phyloP scores from a whole-genome alignment of 2,113 vertebrate species.

The Ageneiosus marmoratus region DNA sequence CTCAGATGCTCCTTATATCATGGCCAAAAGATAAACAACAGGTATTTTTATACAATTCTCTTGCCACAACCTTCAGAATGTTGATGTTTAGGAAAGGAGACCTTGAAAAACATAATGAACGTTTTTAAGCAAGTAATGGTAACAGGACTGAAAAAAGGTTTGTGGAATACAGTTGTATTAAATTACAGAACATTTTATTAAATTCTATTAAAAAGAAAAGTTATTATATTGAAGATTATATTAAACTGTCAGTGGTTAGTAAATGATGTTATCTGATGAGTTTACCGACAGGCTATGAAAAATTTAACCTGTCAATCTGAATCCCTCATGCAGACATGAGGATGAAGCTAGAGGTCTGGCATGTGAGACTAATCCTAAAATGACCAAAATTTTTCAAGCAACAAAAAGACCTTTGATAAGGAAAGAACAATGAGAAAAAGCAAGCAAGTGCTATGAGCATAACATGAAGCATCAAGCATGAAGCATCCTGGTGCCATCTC shows the following conservation, averaged over 20 bases:
- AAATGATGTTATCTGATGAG: neutral
- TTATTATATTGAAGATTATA: neutral
- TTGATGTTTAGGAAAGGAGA: neutral
- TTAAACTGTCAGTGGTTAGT: neutral
- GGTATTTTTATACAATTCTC: neutral
- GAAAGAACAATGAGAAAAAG: constrained; percentile 7
- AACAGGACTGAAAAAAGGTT: neutral
- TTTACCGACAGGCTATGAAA: neutral
- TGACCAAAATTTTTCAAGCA: constrained; percentile 43
- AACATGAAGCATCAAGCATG: constrained; percentile 16
- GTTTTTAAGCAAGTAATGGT: neutral
- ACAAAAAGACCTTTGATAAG: constrained; percentile 10
- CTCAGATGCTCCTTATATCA: neutral
- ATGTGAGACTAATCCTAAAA: constrained; percentile 15
- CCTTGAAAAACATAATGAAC: neutral
- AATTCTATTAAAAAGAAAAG: no score
- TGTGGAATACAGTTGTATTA: neutral
- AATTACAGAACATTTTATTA: neutral
- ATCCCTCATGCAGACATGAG: neutral
- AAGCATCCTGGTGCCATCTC: neutral
- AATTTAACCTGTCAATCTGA: neutral
- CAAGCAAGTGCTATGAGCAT: neutral
- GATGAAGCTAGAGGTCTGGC: neutral
- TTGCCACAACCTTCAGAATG: neutral
- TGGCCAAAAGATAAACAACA: neutral